These are phyloP conservation scores for Phycodurus eques DNA, from an alignment of 2,113 vertebrate species.

Conservation along the genomic window DNA sequence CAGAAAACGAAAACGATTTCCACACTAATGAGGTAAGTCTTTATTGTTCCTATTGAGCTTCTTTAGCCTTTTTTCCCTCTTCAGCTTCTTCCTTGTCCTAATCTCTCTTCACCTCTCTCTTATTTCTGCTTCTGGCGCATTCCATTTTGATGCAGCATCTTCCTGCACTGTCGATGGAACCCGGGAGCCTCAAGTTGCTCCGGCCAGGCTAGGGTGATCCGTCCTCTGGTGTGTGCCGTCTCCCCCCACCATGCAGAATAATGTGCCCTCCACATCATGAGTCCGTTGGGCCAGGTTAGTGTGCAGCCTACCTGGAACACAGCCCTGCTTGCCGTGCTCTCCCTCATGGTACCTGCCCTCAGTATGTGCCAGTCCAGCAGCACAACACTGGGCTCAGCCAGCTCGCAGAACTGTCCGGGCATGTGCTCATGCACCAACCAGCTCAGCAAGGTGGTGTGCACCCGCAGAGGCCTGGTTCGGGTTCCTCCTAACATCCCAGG, in stretches of 20 bases:
- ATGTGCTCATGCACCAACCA: slow-evolving; percentile 97
- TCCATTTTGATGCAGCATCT: slow-evolving; percentile 59
- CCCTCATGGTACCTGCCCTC: slow-evolving; percentile 88
- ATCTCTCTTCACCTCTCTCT: slow-evolving; percentile 44
- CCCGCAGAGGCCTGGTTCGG: slow-evolving; percentile 84
- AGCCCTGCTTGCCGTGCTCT: slow-evolving; percentile 87
- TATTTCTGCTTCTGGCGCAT: slow-evolving; percentile 29
- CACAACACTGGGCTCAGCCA: slow-evolving; percentile 71
- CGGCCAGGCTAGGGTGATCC: slow-evolving; percentile 87
- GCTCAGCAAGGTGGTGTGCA: slow-evolving; percentile 97
- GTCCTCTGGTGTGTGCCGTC: slow-evolving; percentile 82
- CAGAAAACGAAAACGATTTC: slow-evolving; percentile 53
- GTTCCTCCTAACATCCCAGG: slow-evolving; percentile 91
- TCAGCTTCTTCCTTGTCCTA: slow-evolving; percentile 45
- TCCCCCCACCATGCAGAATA: slow-evolving; percentile 94
- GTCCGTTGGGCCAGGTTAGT: slow-evolving; percentile 97
- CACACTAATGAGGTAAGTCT: slow-evolving; percentile 81
- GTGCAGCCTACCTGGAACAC: slow-evolving; percentile 94
- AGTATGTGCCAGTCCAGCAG: slow-evolving; percentile 79
- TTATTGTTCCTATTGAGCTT: slow-evolving; percentile 32
- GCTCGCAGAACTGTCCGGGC: slow-evolving; percentile 90
- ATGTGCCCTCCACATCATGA: slow-evolving; percentile 99
- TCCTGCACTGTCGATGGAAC: slow-evolving; percentile 82
- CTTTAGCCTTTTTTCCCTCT: slow-evolving; percentile 33
- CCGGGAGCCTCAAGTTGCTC: slow-evolving; percentile 82